Base-by-base conservation (phyloP, 1,140 invertebrate species). In the Popillia japonica region DNA sequence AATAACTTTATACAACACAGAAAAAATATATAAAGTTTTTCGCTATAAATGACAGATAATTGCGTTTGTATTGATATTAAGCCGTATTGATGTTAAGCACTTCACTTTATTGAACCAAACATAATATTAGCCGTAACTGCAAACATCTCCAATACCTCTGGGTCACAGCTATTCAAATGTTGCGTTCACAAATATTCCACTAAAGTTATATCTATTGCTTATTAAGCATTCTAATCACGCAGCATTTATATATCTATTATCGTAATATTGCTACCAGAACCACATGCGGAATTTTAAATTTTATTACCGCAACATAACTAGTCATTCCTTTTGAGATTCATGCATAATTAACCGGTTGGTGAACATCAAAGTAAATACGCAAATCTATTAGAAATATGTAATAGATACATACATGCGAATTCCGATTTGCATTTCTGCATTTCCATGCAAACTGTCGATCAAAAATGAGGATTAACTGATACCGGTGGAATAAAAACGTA, bases 301-400 rank as follows among this genome's bases (percentile, higher is more conserved):
- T 27, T 34, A 68, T 34, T 68, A 68, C 61, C 61, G 61, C 27
- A 68, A 68, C 22, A 8, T 27, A 27, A 68, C 61, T 11, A 11
- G 22, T 22, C 7, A 27, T 68, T 34, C 20, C 22, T 34, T 27
- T 68, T 68, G 11, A 68, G 22, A 68, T 68, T 34, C 27, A 68
- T 55, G 48, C 48, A 68, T 68, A 27, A 68, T 68, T 68, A 68
- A 27, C 61, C 61, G 61, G 61, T 68, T 68, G 14, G 61, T 68
- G 27, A 27, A 34, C 61, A 68, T 68, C 61, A 68, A 34, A 68
- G 61, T 34, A 68, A 68, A 68, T 68, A 68, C 61, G 61, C 27
- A 14, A 14, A 34, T 68, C 20, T 34, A 34, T 68, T 68, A 68
- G 61, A 68, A 68, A 68, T 55, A 68, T 68, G 61, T 34, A 68